phyloP scores from a whole-genome alignment of 2,113 vertebrate species.

The Glaucomys volans region DNA sequence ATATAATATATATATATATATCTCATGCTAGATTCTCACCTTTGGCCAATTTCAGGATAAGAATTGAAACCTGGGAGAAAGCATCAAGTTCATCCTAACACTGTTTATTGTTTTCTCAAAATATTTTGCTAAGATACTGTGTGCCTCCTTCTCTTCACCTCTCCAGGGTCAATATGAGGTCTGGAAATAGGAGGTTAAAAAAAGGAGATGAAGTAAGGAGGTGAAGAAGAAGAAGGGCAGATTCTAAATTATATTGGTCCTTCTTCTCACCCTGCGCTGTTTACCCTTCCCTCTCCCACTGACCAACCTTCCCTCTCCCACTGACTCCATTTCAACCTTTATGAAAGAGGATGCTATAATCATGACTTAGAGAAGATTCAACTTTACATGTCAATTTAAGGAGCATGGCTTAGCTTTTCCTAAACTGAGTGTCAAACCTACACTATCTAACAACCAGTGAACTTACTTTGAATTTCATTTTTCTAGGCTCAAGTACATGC shows the following conservation, averaged over 20 bases:
- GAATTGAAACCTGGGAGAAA: not conserved
- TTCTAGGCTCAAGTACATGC: conserved; percentile 74
- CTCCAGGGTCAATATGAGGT: not conserved
- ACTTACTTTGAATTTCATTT: not conserved
- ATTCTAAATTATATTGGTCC: not conserved
- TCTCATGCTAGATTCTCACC: no score
- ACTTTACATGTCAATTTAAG: not conserved
- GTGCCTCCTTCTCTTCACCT: not conserved
- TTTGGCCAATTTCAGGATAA: not conserved
- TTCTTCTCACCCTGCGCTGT: not conserved
- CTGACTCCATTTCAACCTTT: not conserved
- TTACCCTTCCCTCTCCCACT: no score
- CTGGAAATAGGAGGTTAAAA: not conserved
- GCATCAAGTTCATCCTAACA: not conserved
- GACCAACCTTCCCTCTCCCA: not conserved
- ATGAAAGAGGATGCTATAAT: not conserved
- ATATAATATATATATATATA: no score
- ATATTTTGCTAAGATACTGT: not conserved
- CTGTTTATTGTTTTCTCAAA: not conserved
- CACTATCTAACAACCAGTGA: not conserved
- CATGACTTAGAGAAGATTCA: not conserved
- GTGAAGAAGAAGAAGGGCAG: not conserved
- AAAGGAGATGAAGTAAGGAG: not conserved
- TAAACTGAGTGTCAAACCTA: not conserved
- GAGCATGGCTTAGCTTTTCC: not conserved